These are phyloP conservation scores for Crocallis elinguaria DNA, from an alignment of 2,888 invertebrate genomes.

Conservation along the genomic window DNA sequence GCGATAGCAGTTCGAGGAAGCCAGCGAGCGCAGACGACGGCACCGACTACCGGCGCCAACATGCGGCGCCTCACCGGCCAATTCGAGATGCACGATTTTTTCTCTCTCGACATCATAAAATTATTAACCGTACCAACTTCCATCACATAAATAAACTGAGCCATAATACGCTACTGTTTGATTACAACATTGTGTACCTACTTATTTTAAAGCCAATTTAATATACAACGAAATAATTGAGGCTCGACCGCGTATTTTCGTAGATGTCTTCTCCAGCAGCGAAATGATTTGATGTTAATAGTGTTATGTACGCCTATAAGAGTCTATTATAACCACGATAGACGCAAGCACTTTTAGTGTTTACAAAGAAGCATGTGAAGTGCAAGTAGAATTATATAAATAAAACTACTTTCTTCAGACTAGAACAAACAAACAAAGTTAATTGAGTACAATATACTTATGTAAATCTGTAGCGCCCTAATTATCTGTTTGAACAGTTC, in stretches of 20 bases:
- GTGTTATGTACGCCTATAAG: too few species aligned
- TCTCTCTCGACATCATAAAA: slow-evolving; percentile 58
- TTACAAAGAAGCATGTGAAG: too few species aligned
- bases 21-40: slow-evolving; percentile 60
- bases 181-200: slow-evolving; percentile 34
- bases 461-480: slow-evolving; percentile 5
- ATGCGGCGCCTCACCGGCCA: slow-evolving; percentile 65
- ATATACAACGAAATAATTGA: background rate
- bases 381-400: too few species aligned
- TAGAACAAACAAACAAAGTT: background rate
- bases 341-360: too few species aligned
- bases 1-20: slow-evolving; percentile 75
- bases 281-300: too few species aligned
- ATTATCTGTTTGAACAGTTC: slow-evolving; percentile 1
- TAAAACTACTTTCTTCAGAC: too few species aligned
- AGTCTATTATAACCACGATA: too few species aligned
- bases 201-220: slow-evolving; percentile 19
- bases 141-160: slow-evolving; percentile 35
- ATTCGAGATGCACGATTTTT: slow-evolving; percentile 62
- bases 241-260: too few species aligned
- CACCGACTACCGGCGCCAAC: slow-evolving; percentile 66
- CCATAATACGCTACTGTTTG: slow-evolving; percentile 44
- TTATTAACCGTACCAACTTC: slow-evolving; percentile 54
- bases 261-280: too few species aligned
- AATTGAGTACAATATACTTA: background rate